A percentile compares a stretch with the other conserved stretches of the same genome.
Evolutionary conservation across 92 coral and sea anemone genomes (phyloP).

Genomic region (Diadumene lineata): DNA sequence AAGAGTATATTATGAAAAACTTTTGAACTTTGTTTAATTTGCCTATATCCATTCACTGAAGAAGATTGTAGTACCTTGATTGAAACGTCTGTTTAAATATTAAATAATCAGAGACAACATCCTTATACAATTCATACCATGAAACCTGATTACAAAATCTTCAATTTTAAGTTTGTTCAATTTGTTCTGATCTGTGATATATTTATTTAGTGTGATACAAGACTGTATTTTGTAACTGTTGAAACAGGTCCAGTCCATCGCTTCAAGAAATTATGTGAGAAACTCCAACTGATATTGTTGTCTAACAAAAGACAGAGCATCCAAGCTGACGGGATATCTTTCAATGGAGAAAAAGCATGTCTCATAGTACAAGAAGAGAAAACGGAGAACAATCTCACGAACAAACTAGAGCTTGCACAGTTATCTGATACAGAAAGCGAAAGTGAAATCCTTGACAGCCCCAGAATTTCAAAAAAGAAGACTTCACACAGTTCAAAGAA

Average conservation of each 20-base stretch:
- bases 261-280: conserved; percentile 92
- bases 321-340: conserved; percentile 45
- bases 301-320: conserved; percentile 73
- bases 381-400: conserved; percentile 14
- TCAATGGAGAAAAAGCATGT: conserved; percentile 47
- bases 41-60: too few species aligned
- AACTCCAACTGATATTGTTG: conserved; percentile 76
- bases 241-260: conserved; percentile 83
- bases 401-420: conserved; percentile 68
- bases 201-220: too few species aligned
- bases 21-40: too few species aligned
- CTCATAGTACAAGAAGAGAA: conserved; percentile 51
- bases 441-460: conserved; percentile 71
- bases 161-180: too few species aligned
- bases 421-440: conserved; percentile 94
- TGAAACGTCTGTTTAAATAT: too few species aligned
- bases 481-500: conserved; percentile 9
- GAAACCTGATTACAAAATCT: too few species aligned
- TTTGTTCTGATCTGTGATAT: too few species aligned
- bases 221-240: neutral
- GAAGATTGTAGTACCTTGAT: too few species aligned
- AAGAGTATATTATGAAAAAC: too few species aligned
- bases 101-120: too few species aligned
- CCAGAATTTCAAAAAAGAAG: conserved; percentile 30
- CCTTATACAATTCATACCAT: too few species aligned